These are phyloP conservation scores for Hyalella azteca DNA, from an alignment of 2,888 invertebrate species.

Conservation along the genomic window DNA sequence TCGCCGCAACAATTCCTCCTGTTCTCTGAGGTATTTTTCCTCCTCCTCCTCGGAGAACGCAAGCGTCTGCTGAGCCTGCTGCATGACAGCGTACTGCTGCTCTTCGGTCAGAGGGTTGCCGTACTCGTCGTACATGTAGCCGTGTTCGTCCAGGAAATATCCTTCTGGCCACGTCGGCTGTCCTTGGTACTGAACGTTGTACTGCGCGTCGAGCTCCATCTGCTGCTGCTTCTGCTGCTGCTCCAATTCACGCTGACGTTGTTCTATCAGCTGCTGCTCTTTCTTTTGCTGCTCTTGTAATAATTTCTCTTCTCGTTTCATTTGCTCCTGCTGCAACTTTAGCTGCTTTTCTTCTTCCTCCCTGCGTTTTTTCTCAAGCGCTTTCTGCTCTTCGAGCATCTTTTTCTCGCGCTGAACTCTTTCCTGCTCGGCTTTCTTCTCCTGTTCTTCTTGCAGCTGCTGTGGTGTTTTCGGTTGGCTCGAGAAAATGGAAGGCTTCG, in stretches of 20 bases:
- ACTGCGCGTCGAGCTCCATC: not conserved
- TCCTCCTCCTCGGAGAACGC: not conserved
- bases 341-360: constrained; percentile 22
- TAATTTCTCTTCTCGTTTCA: not conserved
- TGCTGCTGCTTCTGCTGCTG: constrained; percentile 5
- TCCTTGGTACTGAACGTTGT: not conserved
- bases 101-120: constrained; percentile 12
- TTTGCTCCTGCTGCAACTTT: not conserved
- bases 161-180: not conserved
- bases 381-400: not conserved
- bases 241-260: not conserved
- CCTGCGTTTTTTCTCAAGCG: constrained; percentile 1
- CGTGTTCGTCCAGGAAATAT: constrained; percentile 19
- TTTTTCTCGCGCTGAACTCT: constrained; percentile 17
- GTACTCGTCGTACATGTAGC: constrained; percentile 26
- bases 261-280: constrained; percentile 10
- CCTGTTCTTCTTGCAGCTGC: constrained; percentile 19
- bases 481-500: constrained; percentile 41
- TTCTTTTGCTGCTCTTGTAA: constrained; percentile 18
- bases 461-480: constrained; percentile 36
- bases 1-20: not conserved
- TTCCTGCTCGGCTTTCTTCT: not conserved
- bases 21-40: not conserved
- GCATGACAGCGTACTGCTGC: not conserved
- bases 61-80: not conserved